Percentiles rank a stretch among this genome's conserved stretches.
These are phyloP conservation scores for Petrocephalus schoutedeni DNA, from an alignment of 2,797 vertebrate species.

Conservation along the genomic window DNA sequence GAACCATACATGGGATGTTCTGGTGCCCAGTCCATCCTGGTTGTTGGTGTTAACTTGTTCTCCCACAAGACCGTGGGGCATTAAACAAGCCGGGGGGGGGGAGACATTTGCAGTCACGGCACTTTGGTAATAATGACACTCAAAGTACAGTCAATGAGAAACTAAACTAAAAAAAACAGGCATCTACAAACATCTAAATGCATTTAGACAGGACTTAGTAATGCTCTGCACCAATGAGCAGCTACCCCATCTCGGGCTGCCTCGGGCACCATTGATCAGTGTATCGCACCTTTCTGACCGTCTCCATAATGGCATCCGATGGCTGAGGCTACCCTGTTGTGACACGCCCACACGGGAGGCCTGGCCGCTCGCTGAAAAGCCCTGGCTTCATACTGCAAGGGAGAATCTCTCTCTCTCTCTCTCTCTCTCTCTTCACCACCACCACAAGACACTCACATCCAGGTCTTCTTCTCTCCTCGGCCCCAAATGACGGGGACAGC, in stretches of 20 bases:
- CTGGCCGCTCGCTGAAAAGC: not conserved
- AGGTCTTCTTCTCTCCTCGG: not conserved
- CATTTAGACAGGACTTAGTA: not conserved
- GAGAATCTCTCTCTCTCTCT: conserved; percentile 4
- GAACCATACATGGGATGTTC: conserved; percentile 53
- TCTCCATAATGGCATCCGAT: not conserved
- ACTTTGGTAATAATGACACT: not conserved
- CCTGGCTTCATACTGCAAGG: not conserved
- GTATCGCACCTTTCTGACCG: not conserved
- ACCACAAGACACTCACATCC: not conserved
- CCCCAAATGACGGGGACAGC: not conserved
- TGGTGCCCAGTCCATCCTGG: not conserved
- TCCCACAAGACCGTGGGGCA: not conserved
- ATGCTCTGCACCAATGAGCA: not conserved
- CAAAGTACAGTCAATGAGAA: not conserved
- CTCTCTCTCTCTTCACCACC: not conserved
- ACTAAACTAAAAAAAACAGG: not conserved
- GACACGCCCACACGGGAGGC: not conserved
- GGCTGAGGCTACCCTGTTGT: not conserved
- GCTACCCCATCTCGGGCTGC: not conserved
- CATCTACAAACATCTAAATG: not conserved
- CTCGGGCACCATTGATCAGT: not conserved
- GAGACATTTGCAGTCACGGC: not conserved
- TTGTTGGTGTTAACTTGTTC: not conserved
- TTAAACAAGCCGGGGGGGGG: not conserved